phyloP scores from a whole-genome alignment of 1,140 invertebrate species.

The Procambarus clarkii region DNA sequence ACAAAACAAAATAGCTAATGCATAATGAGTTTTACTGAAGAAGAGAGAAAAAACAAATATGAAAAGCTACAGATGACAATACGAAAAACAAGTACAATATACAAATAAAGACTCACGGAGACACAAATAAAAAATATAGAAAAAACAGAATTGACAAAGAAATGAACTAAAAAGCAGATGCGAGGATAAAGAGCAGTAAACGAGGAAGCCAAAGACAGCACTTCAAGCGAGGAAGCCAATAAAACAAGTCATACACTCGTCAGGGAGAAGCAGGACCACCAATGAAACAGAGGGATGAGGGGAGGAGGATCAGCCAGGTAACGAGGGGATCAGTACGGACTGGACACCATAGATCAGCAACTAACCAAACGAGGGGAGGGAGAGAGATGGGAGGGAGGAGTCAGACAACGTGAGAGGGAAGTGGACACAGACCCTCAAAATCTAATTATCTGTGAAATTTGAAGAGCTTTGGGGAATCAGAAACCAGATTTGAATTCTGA shows the following conservation, averaged over 20 bases:
- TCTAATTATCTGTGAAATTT: neutral
- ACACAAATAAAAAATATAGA: neutral
- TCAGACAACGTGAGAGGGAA: neutral
- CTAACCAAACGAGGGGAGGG: neutral
- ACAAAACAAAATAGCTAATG: neutral
- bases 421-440: neutral
- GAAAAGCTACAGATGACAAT: neutral
- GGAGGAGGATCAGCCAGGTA: neutral
- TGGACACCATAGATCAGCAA: neutral
- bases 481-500: conserved; percentile 6
- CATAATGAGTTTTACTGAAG: neutral
- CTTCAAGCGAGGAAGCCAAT: neutral
- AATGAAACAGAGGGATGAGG: neutral
- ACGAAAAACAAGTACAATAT: neutral
- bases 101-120: neutral
- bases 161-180: neutral
- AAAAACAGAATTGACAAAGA: neutral
- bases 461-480: neutral
- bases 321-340: neutral
- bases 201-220: neutral
- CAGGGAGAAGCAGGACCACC: neutral
- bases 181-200: neutral
- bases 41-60: neutral
- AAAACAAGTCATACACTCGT: neutral
- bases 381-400: neutral